phyloP scores from a whole-genome alignment of 2,888 invertebrate species.

The Tetheella fluctuosa region DNA sequence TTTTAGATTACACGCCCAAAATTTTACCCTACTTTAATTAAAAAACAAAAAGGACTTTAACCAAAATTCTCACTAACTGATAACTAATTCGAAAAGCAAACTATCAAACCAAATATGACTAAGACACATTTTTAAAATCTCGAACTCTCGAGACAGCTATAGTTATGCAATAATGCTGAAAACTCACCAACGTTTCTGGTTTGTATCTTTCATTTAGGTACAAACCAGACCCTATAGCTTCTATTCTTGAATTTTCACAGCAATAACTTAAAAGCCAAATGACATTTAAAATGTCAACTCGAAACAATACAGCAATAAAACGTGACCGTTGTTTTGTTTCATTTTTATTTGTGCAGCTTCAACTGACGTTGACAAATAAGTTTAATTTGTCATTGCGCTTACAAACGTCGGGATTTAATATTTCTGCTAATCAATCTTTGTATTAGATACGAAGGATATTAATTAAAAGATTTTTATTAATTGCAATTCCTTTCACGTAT shows the following conservation, averaged over 20 bases:
- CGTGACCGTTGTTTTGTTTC: constrained; percentile 15
- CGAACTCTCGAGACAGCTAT: too few species aligned
- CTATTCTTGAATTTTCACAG: not conserved
- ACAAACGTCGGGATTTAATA: not conserved
- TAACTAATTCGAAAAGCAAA: too few species aligned
- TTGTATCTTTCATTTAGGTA: too few species aligned
- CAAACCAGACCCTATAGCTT: too few species aligned
- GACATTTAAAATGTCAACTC: not conserved
- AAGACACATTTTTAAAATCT: too few species aligned
- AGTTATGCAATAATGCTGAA: too few species aligned
- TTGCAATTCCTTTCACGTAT: not conserved
- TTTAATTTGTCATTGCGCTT: constrained; percentile 16
- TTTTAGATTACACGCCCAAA: too few species aligned
- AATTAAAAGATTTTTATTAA: not conserved
- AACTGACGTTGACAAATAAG: constrained; percentile 24
- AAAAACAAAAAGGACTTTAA: too few species aligned
- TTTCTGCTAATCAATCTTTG: not conserved
- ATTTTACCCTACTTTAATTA: too few species aligned
- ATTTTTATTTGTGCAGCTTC: constrained; percentile 16
- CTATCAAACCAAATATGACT: too few species aligned
- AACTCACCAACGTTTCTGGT: too few species aligned
- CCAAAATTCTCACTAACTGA: too few species aligned
- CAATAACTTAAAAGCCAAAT: not conserved
- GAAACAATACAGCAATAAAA: constrained; percentile 1
- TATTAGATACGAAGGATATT: not conserved